Percentiles rank a stretch among this genome's conserved stretches.
Conservation (phyloP, 2,797 vertebrate species). For the Ateles fusciceps region DNA sequence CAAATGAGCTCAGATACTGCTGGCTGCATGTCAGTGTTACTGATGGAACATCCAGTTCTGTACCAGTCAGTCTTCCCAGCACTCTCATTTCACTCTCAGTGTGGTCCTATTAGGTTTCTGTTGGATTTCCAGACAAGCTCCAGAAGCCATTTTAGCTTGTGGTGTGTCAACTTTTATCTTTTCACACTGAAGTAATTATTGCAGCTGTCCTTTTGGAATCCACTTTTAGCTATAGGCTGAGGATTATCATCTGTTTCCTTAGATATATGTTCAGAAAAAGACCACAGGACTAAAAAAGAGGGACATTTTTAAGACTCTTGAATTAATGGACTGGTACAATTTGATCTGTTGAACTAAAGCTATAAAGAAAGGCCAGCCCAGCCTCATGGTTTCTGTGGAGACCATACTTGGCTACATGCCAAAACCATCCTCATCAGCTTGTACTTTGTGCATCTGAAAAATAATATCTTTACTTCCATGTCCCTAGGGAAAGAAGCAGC, state of each 20-base stretch:
- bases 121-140: not conserved
- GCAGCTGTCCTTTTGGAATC: not conserved
- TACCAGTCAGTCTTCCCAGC: not conserved
- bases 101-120: not conserved
- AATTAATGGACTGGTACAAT: not conserved
- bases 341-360: not conserved
- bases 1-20: not conserved
- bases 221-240: not conserved
- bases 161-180: not conserved
- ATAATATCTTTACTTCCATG: not conserved
- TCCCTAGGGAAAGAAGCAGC: not conserved
- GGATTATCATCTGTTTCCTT: not conserved
- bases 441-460: not conserved
- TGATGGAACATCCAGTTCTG: too few relatives aligned
- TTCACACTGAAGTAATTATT: not conserved
- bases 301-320: not conserved
- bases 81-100: not conserved
- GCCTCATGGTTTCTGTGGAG: not conserved
- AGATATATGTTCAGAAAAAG: not conserved
- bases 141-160: not conserved
- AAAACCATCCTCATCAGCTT: not conserved
- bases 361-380: not conserved
- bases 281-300: not conserved
- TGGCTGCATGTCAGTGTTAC: too few relatives aligned
- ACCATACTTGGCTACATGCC: not conserved